Conservation (phyloP, 2,113 vertebrate species). For the Colossoma macropomum region DNA sequence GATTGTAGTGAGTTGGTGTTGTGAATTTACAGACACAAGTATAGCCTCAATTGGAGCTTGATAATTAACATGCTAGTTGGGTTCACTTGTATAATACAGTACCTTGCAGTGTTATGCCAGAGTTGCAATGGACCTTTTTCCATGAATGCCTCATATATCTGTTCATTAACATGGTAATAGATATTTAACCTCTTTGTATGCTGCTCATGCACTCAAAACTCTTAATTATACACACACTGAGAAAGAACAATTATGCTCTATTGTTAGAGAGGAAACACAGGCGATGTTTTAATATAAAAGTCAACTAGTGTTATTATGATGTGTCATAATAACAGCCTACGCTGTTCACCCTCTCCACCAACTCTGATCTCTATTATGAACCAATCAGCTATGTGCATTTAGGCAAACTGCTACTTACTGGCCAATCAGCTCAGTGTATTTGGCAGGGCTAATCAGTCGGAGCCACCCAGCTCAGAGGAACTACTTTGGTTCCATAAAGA, state of each 20-base stretch:
- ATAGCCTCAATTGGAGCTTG: too few species aligned
- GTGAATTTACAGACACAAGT: background rate
- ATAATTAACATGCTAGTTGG: too few species aligned
- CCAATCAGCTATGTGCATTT: constrained; percentile 6
- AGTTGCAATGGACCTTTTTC: background rate
- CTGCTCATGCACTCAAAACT: background rate
- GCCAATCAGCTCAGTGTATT: constrained; percentile 7
- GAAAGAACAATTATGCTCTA: constrained; percentile 24
- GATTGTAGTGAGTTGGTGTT: background rate
- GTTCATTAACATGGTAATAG: constrained; percentile 6
- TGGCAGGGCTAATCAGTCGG: background rate
- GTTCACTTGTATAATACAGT: background rate
- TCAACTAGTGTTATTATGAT: constrained; percentile 23
- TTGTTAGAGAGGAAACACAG: constrained; percentile 19
- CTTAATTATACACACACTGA: constrained; percentile 19
- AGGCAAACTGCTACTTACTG: constrained; percentile 10
- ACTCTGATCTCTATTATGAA: background rate
- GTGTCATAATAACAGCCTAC: constrained; percentile 29
- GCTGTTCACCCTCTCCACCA: constrained; percentile 4
- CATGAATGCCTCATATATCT: background rate
- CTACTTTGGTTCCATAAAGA: too few species aligned
- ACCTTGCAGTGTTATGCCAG: background rate
- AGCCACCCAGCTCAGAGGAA: background rate
- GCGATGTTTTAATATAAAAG: constrained; percentile 20
- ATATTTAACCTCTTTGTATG: constrained; percentile 21